Conservation (phyloP, 35 echinoderm and acorn worm species). For the Nesometra sesokonis region DNA sequence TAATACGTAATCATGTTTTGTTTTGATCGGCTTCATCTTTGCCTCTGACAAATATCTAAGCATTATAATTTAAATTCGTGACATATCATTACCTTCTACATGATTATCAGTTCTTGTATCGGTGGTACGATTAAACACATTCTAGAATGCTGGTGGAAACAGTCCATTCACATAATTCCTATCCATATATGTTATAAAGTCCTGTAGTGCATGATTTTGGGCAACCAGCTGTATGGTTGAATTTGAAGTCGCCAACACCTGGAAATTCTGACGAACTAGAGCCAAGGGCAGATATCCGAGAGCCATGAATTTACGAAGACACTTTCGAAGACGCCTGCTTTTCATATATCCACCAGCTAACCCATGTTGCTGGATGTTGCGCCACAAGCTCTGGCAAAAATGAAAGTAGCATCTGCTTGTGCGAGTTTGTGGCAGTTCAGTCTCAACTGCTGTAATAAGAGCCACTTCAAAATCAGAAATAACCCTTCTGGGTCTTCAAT, state of each 20-base stretch:
- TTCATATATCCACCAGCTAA: neutral
- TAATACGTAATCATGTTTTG: too few species aligned
- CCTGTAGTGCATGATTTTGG: neutral
- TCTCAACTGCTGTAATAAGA: slow-evolving; percentile 8
- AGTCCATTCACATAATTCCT: neutral
- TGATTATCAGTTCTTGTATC: too few species aligned
- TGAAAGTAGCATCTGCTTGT: slow-evolving; percentile 25
- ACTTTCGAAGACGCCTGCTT: neutral
- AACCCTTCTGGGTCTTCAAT: neutral
- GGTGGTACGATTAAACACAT: too few species aligned
- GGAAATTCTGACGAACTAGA: slow-evolving; percentile 6
- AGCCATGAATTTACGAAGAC: slow-evolving; percentile 22
- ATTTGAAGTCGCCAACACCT: neutral
- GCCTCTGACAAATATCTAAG: too few species aligned
- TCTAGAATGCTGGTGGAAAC: too few species aligned
- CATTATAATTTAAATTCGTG: too few species aligned
- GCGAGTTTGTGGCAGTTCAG: neutral
- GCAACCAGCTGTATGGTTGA: neutral
- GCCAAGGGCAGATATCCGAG: slow-evolving; percentile 3
- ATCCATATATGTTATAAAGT: neutral
- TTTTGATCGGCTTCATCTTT: too few species aligned
- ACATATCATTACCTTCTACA: too few species aligned
- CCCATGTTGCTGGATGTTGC: slow-evolving; percentile 5
- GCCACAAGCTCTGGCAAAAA: slow-evolving; percentile 16
- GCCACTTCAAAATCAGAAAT: slow-evolving; percentile 8